Percentiles rank a stretch among this genome's conserved stretches.
phyloP scores from a whole-genome alignment of 1,140 invertebrate species.

The Rhynchophorus ferrugineus region DNA sequence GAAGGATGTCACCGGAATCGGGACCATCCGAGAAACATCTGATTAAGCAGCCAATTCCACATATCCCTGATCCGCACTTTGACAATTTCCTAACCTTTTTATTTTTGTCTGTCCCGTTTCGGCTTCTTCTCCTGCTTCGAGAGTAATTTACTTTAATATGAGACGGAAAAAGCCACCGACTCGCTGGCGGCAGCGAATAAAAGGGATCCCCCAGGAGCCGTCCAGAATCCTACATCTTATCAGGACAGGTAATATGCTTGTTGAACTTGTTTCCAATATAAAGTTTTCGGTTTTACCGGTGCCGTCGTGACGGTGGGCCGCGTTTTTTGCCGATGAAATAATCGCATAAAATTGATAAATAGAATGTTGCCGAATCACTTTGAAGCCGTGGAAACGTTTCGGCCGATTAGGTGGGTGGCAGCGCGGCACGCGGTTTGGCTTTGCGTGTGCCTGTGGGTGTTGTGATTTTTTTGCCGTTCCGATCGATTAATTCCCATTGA shows the following conservation, averaged over 20 bases:
- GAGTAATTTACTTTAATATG: slow-evolving; percentile 7
- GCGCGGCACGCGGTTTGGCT: no score
- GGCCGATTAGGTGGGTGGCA: no score
- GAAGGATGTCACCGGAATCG: no score
- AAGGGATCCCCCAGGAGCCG: slow-evolving; percentile 1
- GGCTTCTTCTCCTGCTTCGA: neutral
- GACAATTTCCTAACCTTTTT: neutral
- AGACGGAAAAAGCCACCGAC: slow-evolving; percentile 2
- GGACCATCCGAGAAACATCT: no score
- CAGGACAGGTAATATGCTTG: slow-evolving; percentile 5
- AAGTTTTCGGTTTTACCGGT: slow-evolving; percentile 3
- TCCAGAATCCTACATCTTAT: slow-evolving; percentile 6
- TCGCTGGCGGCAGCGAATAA: slow-evolving; percentile 1
- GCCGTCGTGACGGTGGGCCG: neutral
- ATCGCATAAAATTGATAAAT: neutral
- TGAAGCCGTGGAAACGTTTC: no score
- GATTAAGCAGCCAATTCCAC: no score
- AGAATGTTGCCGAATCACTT: no score
- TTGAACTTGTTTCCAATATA: slow-evolving; percentile 9
- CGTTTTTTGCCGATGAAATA: neutral
- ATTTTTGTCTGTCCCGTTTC: neutral
- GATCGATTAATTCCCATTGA: no score
- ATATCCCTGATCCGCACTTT: neutral
- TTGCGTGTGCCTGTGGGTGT: no score
- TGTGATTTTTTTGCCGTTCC: no score